Percentiles rank a stretch among this genome's conserved stretches.
phyloP scores from a whole-genome alignment of 1,140 invertebrate genomes.

The Anthonomus grandis region DNA sequence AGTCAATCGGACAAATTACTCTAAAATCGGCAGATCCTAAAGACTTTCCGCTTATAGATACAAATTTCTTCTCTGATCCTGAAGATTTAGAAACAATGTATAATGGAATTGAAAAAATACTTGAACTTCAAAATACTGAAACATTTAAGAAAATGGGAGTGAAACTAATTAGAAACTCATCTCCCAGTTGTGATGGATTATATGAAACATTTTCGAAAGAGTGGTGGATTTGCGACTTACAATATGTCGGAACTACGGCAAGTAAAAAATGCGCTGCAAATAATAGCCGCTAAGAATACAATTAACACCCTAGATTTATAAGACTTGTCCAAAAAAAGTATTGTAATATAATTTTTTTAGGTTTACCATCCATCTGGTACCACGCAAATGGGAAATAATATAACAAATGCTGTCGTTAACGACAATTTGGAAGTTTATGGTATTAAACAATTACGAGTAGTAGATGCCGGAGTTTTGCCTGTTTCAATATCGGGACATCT shows the following conservation, averaged over 20 bases:
- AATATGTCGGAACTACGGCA: not conserved
- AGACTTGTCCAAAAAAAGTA: no score
- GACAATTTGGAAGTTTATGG: conserved; percentile 46
- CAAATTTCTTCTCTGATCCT: conserved; percentile 68
- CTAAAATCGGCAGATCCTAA: conserved; percentile 66
- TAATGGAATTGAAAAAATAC: conserved; percentile 32
- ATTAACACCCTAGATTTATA: no score
- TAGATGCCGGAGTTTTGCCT: conserved; percentile 46
- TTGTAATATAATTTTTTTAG: not conserved
- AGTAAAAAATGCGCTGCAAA: no score
- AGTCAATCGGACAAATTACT: conserved; percentile 67
- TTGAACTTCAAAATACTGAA: not conserved
- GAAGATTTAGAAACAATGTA: conserved; percentile 49
- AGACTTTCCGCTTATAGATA: conserved; percentile 73
- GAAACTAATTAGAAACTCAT: conserved; percentile 43
- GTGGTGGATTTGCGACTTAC: conserved; percentile 11
- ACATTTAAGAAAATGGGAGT: not conserved
- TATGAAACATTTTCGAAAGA: conserved; percentile 11
- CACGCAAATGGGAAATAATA: conserved; percentile 59
- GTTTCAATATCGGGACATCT: conserved; percentile 50
- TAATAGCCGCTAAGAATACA: no score
- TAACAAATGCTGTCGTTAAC: conserved; percentile 51
- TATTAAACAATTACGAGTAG: conserved; percentile 49
- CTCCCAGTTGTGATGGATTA: conserved; percentile 1
- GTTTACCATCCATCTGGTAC: conserved; percentile 54